Evolutionary conservation across 1,140 invertebrate genomes (phyloP), one percentile per base, ranked within the genome.

Genomic region (Acarapis woodi): DNA sequence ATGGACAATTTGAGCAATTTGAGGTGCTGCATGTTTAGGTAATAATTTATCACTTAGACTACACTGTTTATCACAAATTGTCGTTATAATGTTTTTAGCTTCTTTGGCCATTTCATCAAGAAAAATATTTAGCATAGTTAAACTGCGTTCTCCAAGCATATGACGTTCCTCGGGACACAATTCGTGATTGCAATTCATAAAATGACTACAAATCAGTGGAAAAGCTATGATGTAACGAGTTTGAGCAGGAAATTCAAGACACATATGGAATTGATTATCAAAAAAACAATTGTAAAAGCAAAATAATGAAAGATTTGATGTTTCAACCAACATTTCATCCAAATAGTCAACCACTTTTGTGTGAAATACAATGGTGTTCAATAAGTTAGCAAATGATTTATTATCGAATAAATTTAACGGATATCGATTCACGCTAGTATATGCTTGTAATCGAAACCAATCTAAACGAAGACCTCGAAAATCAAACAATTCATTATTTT

Each of bases 31-130:
- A 57, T 94, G 80, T 53, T 94, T 94, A 3, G 87, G 82, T 37
- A 94, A 56, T 4, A 96, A 55, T 54, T 79, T 77, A 49, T 93
- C 82, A 49, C 75, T 78, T 66, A 93, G 71, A 40, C 72, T 76
- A 48, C 80, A 87, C 48, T 90, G 82, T 49, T 93, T 80, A 57
- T 94, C 85, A 61, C 87, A 94, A 51, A 96, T 90, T 2, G 82
- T 83, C 1, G 85, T 93, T 18, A 94, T 90, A 25, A 94, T 93
- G 55, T 94, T 93, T 55, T 93, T 94, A 0, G 85, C 80, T 60
- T 96, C 87, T 58, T 93, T 93, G 0, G 85, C 80, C 79, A 96
- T 94, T 60, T 96, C 85, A 53, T 94, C 85, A 21, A 99, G 58
- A 54, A 87, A 94, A 63, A 87, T 77, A 51, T 97, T 93, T 0